Percentiles rank a stretch among this genome's conserved stretches.
phyloP scores from a whole-genome alignment of 2,888 invertebrate genomes.

The Dolomedes plantarius region DNA sequence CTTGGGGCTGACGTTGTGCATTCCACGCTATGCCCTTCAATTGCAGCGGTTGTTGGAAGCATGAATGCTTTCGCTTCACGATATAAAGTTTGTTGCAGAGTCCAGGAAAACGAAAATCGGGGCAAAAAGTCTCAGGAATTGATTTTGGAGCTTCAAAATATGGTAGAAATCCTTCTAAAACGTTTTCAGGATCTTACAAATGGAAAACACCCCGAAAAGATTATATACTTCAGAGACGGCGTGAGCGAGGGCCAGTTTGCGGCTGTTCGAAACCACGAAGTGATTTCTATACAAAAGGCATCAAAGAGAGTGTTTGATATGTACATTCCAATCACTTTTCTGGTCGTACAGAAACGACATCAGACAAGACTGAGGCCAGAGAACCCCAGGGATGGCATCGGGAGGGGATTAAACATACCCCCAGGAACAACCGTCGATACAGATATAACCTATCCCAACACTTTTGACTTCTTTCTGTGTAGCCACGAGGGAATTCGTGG shows the following conservation, averaged over 20 bases:
- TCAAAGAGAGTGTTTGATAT: constrained; percentile 81
- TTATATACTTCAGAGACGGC: constrained; percentile 87
- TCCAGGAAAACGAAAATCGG: constrained; percentile 81
- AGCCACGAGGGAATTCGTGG: constrained; percentile 80
- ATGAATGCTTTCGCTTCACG: constrained; percentile 79
- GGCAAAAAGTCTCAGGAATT: constrained; percentile 81
- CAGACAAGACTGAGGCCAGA: constrained; percentile 83
- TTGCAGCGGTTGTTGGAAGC: constrained; percentile 85
- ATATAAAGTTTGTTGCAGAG: constrained; percentile 82
- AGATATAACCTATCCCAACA: constrained; percentile 89
- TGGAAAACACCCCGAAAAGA: constrained; percentile 79
- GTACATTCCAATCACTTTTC: constrained; percentile 89
- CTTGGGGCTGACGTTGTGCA: constrained; percentile 95
- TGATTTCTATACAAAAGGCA: constrained; percentile 81
- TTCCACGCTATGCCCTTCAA: constrained; percentile 83
- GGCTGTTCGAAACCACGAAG: constrained; percentile 79
- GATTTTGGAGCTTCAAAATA: constrained; percentile 84
- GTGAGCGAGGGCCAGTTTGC: constrained; percentile 91
- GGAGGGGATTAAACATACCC: constrained; percentile 82
- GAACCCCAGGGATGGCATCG: constrained; percentile 72
- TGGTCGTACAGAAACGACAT: constrained; percentile 97
- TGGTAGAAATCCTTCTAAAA: constrained; percentile 82
- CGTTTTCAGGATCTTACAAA: constrained; percentile 40
- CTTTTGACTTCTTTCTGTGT: constrained; percentile 92
- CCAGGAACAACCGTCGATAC: constrained; percentile 93